Conservation (phyloP, 37 sponge, comb jelly and placozoan species). For the Aplysina aerophoba region DNA sequence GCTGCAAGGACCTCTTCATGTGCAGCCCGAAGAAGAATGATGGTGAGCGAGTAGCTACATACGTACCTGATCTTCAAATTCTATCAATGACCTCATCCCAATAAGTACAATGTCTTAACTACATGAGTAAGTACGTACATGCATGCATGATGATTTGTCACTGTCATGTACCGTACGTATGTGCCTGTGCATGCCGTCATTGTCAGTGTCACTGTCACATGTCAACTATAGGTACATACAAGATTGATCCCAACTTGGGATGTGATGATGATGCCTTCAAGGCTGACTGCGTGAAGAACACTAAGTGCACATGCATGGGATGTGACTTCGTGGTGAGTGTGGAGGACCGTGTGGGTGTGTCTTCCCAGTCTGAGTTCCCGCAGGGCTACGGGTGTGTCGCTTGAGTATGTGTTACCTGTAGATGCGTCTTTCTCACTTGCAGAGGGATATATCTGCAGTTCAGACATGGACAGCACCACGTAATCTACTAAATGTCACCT, state of each 20-base stretch:
- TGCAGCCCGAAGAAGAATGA: constrained; percentile 61
- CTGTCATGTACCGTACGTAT: no score
- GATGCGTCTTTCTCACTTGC: neutral
- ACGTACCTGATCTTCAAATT: no score
- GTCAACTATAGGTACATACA: neutral
- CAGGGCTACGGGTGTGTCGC: neutral
- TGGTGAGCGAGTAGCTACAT: no score
- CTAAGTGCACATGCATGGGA: constrained; percentile 74
- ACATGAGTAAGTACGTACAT: no score
- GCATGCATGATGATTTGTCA: no score
- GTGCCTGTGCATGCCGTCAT: neutral
- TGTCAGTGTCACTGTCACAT: neutral
- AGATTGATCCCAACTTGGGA: constrained; percentile 84
- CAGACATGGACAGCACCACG: neutral
- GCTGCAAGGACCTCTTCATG: constrained; percentile 76
- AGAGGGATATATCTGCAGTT: neutral
- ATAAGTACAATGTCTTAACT: no score
- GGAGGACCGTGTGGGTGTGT: neutral
- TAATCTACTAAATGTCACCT: neutral
- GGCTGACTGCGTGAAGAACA: constrained; percentile 57
- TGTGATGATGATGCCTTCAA: constrained; percentile 60
- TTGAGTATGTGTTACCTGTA: neutral
- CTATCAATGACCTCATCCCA: no score
- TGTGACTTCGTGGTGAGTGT: constrained; percentile 14
- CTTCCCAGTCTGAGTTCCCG: neutral